Evolutionary conservation across 2,113 vertebrate genomes (phyloP).

Genomic region (Hystrix cristata): DNA sequence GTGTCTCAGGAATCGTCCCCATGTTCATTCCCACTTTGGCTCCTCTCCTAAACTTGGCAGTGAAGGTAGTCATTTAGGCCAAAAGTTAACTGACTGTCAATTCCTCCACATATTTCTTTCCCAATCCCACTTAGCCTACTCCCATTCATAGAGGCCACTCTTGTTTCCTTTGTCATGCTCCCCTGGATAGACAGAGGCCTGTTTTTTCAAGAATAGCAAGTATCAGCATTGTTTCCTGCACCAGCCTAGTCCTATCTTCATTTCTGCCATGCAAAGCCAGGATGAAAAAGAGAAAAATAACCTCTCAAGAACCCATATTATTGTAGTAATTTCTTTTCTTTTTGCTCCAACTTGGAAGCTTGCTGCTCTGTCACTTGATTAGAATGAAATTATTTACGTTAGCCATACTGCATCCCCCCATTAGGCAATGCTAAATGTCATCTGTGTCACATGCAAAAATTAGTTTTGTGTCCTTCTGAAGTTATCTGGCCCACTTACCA

Average conservation of each 20-base stretch:
- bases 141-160: not conserved
- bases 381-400: constrained; percentile 75
- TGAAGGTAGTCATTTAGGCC: not conserved
- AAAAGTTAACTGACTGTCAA: constrained; percentile 18
- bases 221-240: constrained; percentile 41
- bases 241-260: not conserved
- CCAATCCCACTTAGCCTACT: accelerated
- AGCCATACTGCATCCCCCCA: constrained; percentile 55
- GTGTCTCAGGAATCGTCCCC: not conserved
- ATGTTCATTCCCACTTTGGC: not conserved
- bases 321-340: not conserved
- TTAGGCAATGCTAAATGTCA: constrained; percentile 51
- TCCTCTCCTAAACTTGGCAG: not conserved
- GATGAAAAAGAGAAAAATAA: not conserved
- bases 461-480: constrained; percentile 80
- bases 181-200: not conserved
- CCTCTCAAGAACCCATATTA: not conserved
- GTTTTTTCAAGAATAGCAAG: constrained; percentile 62
- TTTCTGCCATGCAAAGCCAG: not conserved
- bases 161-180: constrained; percentile 22
- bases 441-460: constrained; percentile 74
- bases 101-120: constrained; percentile 1
- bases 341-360: constrained; percentile 18
- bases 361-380: constrained; percentile 60
- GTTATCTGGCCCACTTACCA: constrained; percentile 73